These are phyloP conservation scores for Scaptomyza graminum DNA, from an alignment of 1,140 invertebrate species.

Conservation along the genomic window DNA sequence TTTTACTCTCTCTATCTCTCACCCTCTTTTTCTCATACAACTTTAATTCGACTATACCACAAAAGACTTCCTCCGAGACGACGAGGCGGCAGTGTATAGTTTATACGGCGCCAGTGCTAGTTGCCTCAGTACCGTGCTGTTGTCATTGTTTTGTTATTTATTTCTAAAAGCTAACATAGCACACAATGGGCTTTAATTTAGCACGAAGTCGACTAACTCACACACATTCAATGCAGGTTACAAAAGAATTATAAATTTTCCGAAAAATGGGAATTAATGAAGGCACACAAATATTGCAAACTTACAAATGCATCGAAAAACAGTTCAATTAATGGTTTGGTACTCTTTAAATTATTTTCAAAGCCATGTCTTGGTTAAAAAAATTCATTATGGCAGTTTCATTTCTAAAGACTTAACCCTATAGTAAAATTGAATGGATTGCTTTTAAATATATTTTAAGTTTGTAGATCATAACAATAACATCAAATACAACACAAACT, in stretches of 20 bases:
- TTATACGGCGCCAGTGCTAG: constrained; percentile 38
- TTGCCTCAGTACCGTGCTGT: neutral
- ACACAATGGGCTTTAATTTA: neutral
- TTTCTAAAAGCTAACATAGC: constrained; percentile 1
- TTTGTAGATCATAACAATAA: no score
- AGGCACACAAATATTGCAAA: no score
- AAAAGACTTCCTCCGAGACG: constrained; percentile 21
- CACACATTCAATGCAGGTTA: neutral
- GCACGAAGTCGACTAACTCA: neutral
- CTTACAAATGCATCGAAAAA: no score
- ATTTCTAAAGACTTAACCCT: no score
- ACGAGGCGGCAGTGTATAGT: constrained; percentile 40
- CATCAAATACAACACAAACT: no score
- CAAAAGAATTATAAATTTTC: constrained; percentile 1
- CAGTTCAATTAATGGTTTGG: no score
- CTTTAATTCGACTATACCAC: constrained; percentile 58
- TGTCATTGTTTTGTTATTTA: constrained; percentile 38
- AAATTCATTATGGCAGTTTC: no score
- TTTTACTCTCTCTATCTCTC: neutral
- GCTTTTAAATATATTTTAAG: no score
- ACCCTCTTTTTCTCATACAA: constrained; percentile 34
- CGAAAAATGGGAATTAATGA: no score
- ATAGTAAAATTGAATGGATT: no score
- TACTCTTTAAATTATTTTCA: no score
- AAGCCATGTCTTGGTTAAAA: no score